phyloP scores from a whole-genome alignment of 2,888 invertebrate species.

The Monopis laevigella region DNA sequence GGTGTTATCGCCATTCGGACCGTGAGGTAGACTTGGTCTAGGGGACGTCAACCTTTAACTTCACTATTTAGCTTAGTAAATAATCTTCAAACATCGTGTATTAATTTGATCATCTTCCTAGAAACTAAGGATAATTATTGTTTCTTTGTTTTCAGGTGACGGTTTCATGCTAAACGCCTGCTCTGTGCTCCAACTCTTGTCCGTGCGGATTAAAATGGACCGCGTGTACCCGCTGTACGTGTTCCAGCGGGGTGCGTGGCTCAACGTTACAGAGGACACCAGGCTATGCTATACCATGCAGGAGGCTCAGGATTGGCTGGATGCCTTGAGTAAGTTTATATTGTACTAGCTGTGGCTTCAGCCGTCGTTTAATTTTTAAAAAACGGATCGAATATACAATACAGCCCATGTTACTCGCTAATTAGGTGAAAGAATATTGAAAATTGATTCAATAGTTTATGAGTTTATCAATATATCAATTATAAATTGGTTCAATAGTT shows the following conservation, averaged over 20 bases:
- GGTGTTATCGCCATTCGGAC: too few species aligned
- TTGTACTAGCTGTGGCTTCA: conserved; percentile 1
- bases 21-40: too few species aligned
- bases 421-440: too few species aligned
- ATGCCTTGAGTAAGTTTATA: conserved; percentile 65
- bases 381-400: too few species aligned
- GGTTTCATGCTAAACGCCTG: conserved; percentile 96
- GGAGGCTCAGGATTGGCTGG: conserved; percentile 82
- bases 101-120: background rate
- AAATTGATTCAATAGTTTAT: too few species aligned
- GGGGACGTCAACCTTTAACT: too few species aligned
- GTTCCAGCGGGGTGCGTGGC: conserved; percentile 80
- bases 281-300: conserved; percentile 84
- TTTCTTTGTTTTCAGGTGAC: conserved; percentile 69
- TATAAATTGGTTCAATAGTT: too few species aligned
- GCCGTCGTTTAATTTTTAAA: too few species aligned
- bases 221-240: conserved; percentile 91
- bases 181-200: conserved; percentile 88
- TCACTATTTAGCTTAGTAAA: too few species aligned
- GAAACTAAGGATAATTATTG: background rate
- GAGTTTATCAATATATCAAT: too few species aligned
- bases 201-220: conserved; percentile 88
- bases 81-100: too few species aligned
- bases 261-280: conserved; percentile 82
- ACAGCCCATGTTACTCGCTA: too few species aligned